A percentile compares a stretch with the other conserved stretches of the same genome.
phyloP scores from a whole-genome alignment of 2,113 vertebrate species.

The Lethenteron reissneri region DNA sequence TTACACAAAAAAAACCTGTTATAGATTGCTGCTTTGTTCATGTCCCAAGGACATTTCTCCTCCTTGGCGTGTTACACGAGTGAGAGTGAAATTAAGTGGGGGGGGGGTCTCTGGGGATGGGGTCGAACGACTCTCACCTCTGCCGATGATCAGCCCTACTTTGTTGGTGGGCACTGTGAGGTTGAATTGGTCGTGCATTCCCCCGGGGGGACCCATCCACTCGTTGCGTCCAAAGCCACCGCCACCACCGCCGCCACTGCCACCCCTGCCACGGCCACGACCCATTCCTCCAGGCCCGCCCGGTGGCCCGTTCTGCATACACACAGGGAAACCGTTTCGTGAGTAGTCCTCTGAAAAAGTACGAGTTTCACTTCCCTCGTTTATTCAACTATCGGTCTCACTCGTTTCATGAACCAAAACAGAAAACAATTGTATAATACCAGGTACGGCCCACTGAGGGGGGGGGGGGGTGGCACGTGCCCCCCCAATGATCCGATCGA shows the following conservation, averaged over 20 bases:
- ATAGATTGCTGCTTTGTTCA: no score
- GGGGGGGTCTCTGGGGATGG: no score
- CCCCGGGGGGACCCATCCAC: slow-evolving; percentile 44
- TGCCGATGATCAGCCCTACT: slow-evolving; percentile 66
- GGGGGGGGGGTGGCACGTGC: no score
- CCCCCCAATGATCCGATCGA: no score
- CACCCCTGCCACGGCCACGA: slow-evolving; percentile 42
- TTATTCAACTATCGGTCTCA: background rate
- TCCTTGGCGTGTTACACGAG: no score
- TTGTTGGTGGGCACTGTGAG: slow-evolving; percentile 80
- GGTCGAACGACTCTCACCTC: slow-evolving; percentile 20
- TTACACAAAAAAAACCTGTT: no score
- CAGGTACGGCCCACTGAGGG: background rate
- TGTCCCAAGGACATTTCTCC: no score
- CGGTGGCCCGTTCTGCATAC: slow-evolving; percentile 21
- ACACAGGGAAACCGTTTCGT: slow-evolving; percentile 24
- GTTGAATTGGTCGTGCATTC: slow-evolving; percentile 39
- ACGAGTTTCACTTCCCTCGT: background rate
- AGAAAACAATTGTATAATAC: background rate
- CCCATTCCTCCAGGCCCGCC: slow-evolving; percentile 55
- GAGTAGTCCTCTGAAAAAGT: background rate
- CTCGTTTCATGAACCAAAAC: background rate
- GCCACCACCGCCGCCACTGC: no score
- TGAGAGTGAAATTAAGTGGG: no score
- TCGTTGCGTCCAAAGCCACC: background rate